Conservation (phyloP, 2,113 vertebrate genomes). For the Pyxicephalus adspersus region DNA sequence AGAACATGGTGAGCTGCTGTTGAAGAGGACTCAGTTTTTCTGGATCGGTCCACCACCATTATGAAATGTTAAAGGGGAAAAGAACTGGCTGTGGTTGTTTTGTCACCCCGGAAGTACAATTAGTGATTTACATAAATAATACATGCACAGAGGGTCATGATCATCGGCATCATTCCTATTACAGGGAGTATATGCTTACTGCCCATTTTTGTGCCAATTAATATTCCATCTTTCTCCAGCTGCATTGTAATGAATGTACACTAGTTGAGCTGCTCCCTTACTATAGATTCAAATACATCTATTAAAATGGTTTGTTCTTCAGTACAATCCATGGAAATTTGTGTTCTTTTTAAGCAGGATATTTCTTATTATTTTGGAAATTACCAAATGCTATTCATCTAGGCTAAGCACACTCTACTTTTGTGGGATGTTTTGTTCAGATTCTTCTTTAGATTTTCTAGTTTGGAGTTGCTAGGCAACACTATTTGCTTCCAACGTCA, state of each 20-base stretch:
- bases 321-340: conserved; percentile 50
- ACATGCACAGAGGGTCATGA: too few relatives aligned
- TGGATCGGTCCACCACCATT: too few relatives aligned
- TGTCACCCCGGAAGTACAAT: too few relatives aligned
- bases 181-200: too few relatives aligned
- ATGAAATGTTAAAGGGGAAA: too few relatives aligned
- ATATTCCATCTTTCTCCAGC: too few relatives aligned
- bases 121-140: too few relatives aligned
- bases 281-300: conserved; percentile 18
- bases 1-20: too few relatives aligned
- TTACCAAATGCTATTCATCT: conserved; percentile 69
- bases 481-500: conserved; percentile 71
- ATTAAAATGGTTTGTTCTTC: conserved; percentile 35
- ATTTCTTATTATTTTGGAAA: conserved; percentile 65
- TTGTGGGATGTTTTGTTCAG: conserved; percentile 75
- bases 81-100: too few relatives aligned
- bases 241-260: conserved; percentile 4
- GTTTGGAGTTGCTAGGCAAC: conserved; percentile 78
- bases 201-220: too few relatives aligned
- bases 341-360: conserved; percentile 36
- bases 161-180: too few relatives aligned
- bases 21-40: too few relatives aligned
- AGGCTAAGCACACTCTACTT: conserved; percentile 72
- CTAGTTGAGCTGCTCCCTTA: neutral
- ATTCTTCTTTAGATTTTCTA: conserved; percentile 77